Evolutionary conservation across 2,113 vertebrate genomes (phyloP).

Genomic region (Mustela lutreola): DNA sequence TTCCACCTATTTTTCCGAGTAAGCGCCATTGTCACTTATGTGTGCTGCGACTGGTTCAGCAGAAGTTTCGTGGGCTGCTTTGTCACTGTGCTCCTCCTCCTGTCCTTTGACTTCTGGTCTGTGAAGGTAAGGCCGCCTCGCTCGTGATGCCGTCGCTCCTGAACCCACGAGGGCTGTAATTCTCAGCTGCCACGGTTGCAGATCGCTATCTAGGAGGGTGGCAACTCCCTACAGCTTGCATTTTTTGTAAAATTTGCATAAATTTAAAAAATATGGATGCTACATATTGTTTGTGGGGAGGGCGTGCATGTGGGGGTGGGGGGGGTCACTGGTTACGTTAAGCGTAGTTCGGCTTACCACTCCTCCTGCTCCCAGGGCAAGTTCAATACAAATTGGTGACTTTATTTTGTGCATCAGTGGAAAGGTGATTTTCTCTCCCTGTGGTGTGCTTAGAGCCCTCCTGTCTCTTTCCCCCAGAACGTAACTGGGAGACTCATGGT

Average conservation of each 20-base stretch:
- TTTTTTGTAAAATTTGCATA: not conserved
- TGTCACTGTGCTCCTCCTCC: constrained; percentile 93
- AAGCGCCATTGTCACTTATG: constrained; percentile 91
- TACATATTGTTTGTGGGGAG: not conserved
- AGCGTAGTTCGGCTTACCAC: not conserved
- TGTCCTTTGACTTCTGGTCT: constrained; percentile 97
- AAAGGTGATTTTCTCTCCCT: not conserved
- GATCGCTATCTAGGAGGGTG: not conserved
- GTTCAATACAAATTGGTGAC: not conserved
- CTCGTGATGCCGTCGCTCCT: not conserved
- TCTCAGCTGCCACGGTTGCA: not conserved
- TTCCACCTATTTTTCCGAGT: constrained; percentile 96
- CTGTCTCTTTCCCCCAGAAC: constrained; percentile 86
- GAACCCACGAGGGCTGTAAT: not conserved
- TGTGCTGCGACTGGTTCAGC: constrained; percentile 93
- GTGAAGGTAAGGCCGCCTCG: constrained; percentile 91
- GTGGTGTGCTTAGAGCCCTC: not conserved
- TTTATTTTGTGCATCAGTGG: not conserved
- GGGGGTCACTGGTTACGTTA: not conserved
- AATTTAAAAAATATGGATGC: not conserved
- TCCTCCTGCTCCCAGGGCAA: not conserved
- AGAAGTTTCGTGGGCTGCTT: constrained; percentile 94
- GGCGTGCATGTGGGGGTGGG: too few species aligned
- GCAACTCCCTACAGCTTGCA: not conserved
- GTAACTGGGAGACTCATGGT: constrained; percentile 93